These are phyloP conservation scores for Drosophila funebris DNA, from an alignment of 1,140 invertebrate species.

Conservation along the genomic window DNA sequence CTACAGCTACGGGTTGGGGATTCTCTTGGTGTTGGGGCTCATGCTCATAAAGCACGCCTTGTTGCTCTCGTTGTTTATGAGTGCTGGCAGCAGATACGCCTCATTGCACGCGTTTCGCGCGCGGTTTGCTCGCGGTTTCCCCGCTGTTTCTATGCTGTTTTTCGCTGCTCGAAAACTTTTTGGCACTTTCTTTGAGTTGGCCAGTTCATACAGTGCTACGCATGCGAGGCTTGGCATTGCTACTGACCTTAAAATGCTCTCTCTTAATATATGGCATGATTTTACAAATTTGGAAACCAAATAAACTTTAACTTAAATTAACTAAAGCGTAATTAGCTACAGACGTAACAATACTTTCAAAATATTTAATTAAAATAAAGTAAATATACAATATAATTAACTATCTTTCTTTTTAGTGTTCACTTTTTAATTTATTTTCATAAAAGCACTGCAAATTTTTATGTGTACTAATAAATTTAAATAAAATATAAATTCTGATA, in stretches of 20 bases:
- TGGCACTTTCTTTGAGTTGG: slow-evolving; percentile 27
- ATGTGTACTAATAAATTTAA: too few relatives aligned
- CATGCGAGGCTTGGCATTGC: neutral
- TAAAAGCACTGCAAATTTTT: too few relatives aligned
- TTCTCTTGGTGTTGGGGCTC: neutral
- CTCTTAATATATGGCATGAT: too few relatives aligned
- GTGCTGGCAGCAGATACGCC: slow-evolving; percentile 61
- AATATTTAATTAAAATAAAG: too few relatives aligned
- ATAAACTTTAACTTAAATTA: too few relatives aligned
- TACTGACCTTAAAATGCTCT: slow-evolving; percentile 14
- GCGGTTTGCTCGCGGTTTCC: slow-evolving; percentile 44
- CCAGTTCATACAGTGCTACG: slow-evolving; percentile 9
- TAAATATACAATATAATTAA: too few relatives aligned
- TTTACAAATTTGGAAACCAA: too few relatives aligned
- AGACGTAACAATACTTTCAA: too few relatives aligned
- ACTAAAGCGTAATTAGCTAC: too few relatives aligned
- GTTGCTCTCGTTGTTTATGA: slow-evolving; percentile 78
- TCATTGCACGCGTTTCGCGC: slow-evolving; percentile 68
- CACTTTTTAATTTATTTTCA: too few relatives aligned
- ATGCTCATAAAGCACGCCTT: slow-evolving; percentile 72
- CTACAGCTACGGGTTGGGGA: neutral
- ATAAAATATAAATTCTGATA: too few relatives aligned
- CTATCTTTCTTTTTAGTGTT: too few relatives aligned
- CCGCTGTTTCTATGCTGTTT: slow-evolving; percentile 13
- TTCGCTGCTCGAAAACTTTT: slow-evolving; percentile 17